Base-by-base conservation (phyloP, 2,797 vertebrate species). In the Psittacula derbiana region DNA sequence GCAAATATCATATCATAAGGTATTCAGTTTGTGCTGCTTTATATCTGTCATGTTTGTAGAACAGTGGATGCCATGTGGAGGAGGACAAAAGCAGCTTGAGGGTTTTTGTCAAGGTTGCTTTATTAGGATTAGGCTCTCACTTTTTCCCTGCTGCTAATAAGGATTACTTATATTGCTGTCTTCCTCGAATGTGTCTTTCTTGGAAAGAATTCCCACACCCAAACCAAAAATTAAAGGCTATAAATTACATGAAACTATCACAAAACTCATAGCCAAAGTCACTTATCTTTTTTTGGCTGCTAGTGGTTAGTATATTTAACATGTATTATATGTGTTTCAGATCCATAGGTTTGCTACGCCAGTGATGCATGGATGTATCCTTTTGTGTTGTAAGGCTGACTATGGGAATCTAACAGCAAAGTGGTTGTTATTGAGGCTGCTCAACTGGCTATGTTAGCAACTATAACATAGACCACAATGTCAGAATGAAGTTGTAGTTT, bases 311-410 rank as follows among this genome's bases (percentile, higher is more conserved):
- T 52, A n/a, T 74, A 95, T 64, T 79, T 94, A 33, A 97, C 6
- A 2, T 36, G 6, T 78, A 7, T 43, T 43, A 3, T 91, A 43
- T 95, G 16, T 95, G 20, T 97, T 97, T 92, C 97, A 98, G 98
- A 97, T 98, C 88, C 98, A 98, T 78, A 97, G 98, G 74, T 98
- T 98, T 97, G 98, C 98, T 44, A 97, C 94, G 0, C 98, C 98
- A 12, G 98, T 98, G 83, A 96, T 98, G 91, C 98, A 98, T 10
- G 98, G 98, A 95, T 98, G 98, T 98, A 98, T 98, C 98, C 98
- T 98, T 98, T 47, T 14, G 4, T 38, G 10, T 14, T 50, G 21
- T 31, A 46, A 47, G 74, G 25, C 41, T 72, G 44, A 67, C 7
- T 49, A 10, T 49, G 52, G 17, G 10, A 60, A 44, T 47, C 30